Conservation (phyloP, 2,113 vertebrate genomes). For the Carettochelys insculpta region DNA sequence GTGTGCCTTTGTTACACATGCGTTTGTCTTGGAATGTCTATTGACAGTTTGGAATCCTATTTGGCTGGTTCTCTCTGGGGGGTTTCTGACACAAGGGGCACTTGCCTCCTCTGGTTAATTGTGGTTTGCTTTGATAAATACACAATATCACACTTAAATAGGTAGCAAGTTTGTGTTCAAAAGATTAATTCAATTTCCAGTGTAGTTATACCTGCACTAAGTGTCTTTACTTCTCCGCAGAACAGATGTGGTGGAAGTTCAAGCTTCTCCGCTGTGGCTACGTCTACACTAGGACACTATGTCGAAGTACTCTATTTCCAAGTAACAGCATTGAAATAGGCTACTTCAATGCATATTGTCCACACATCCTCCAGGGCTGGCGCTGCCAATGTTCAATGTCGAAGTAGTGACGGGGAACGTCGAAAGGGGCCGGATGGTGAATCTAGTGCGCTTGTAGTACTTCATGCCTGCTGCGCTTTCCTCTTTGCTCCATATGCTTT, state of each 20-base stretch:
- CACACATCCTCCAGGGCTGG: too few species aligned
- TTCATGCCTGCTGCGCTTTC: too few species aligned
- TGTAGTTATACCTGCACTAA: neutral
- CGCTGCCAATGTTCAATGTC: too few species aligned
- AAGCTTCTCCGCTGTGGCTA: too few species aligned
- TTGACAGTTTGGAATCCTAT: neutral
- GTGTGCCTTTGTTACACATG: neutral
- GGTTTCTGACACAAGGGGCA: neutral
- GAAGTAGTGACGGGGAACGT: too few species aligned
- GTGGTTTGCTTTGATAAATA: neutral
- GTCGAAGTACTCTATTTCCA: too few species aligned
- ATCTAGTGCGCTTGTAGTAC: too few species aligned
- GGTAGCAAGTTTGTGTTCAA: neutral
- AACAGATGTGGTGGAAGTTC: neutral
- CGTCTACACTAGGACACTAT: too few species aligned
- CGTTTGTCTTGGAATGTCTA: neutral
- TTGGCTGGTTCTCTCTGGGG: neutral
- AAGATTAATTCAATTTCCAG: neutral
- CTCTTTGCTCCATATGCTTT: too few species aligned
- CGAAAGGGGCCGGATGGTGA: too few species aligned
- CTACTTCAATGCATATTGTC: too few species aligned
- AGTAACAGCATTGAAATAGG: too few species aligned
- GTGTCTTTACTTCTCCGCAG: neutral
- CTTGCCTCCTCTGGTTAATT: neutral
- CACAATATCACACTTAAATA: neutral